These are phyloP conservation scores for Pherbina coryleti DNA, from an alignment of 2,888 invertebrate genomes.

Conservation along the genomic window DNA sequence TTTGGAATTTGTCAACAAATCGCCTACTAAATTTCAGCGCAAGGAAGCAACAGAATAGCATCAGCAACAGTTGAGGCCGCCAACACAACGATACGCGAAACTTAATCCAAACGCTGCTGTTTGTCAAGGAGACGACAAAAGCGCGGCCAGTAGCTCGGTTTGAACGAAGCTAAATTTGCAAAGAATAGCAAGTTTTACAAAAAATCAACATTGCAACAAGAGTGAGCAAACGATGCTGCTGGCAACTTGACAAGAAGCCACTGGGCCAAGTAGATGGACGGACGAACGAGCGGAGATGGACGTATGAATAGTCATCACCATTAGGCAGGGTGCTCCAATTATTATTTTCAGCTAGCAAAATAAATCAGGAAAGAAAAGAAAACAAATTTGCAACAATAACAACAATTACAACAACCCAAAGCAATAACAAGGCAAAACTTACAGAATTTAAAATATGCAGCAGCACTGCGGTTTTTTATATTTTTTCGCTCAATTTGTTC, in stretches of 20 bases:
- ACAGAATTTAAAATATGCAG: conserved; percentile 48
- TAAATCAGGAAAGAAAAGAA: conserved; percentile 37
- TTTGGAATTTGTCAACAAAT: too few species aligned
- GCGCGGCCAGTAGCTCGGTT: neutral
- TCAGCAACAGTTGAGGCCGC: conserved; percentile 2
- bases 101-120: neutral
- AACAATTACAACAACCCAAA: neutral
- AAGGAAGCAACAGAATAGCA: too few species aligned
- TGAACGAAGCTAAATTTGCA: neutral
- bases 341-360: conserved; percentile 56
- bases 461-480: neutral
- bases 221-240: neutral
- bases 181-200: neutral
- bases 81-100: neutral
- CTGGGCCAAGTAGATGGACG: neutral
- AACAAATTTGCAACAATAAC: conserved; percentile 37
- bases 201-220: neutral
- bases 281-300: neutral
- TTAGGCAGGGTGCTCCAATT: conserved; percentile 60
- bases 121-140: neutral
- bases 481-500: neutral
- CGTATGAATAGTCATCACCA: neutral
- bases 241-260: conserved; percentile 32
- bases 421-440: conserved; percentile 52
- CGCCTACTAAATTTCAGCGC: too few species aligned